A percentile compares a stretch with the other conserved stretches of the same genome.
Conservation (phyloP, 1,140 invertebrate species). For the Trichomalopsis sarcophagae region DNA sequence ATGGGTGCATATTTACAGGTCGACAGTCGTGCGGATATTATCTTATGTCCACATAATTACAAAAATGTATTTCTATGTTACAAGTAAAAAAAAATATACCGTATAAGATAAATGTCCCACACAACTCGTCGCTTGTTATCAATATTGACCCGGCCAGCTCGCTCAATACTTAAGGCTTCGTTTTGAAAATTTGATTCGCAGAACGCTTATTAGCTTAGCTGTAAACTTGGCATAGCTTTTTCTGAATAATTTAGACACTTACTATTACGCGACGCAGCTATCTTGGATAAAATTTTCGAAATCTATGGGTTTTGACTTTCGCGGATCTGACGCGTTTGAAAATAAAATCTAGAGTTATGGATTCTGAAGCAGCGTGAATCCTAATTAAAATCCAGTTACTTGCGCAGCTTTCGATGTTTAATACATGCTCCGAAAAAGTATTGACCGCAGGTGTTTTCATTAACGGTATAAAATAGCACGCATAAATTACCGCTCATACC, state of each 20-base stretch:
- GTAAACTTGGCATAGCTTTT: no score
- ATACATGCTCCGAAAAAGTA: neutral
- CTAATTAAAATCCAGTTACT: neutral
- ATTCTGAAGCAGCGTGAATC: neutral
- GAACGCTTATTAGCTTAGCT: no score
- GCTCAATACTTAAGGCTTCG: neutral
- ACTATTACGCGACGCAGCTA: no score
- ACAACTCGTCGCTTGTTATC: neutral
- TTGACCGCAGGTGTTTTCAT: neutral
- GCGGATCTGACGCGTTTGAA: no score
- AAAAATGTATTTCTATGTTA: constrained; percentile 5
- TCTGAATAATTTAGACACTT: no score
- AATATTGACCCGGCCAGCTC: neutral
- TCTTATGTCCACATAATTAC: constrained; percentile 31
- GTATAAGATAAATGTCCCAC: constrained; percentile 6
- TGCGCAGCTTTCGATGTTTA: neutral
- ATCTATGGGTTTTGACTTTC: no score
- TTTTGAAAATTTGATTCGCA: neutral
- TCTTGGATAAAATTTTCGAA: no score
- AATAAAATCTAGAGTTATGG: neutral
- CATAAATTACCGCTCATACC: no score
- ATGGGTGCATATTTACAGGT: neutral
- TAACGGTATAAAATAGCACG: neutral
- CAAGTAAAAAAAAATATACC: neutral
- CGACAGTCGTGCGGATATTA: neutral